These are phyloP conservation scores for Capra hircus DNA, from an alignment of 2,113 vertebrate species.

Conservation along the genomic window DNA sequence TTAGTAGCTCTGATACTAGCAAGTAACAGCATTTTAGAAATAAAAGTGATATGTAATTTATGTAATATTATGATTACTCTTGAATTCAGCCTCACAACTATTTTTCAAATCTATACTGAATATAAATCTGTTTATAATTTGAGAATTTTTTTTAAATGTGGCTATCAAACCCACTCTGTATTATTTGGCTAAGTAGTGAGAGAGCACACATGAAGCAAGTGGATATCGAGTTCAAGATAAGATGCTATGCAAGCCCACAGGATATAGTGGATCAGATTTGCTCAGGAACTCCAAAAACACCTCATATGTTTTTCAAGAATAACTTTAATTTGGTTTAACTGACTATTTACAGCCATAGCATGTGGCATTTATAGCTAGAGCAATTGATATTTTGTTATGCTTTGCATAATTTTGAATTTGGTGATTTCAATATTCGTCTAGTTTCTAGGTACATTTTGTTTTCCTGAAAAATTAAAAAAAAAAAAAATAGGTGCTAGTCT, in stretches of 20 bases:
- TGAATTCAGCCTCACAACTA: background rate
- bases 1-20: background rate
- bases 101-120: background rate
- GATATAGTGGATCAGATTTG: conserved; percentile 47
- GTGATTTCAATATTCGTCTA: background rate
- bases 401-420: background rate
- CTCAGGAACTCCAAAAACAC: background rate
- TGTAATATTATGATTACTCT: background rate
- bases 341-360: background rate
- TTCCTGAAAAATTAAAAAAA: background rate
- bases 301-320: background rate
- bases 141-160: background rate
- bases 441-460: background rate
- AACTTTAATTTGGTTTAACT: background rate
- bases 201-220: background rate
- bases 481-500: background rate
- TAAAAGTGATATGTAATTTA: background rate
- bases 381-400: background rate
- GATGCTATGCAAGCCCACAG: background rate
- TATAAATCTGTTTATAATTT: background rate
- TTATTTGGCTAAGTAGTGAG: background rate
- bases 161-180: background rate
- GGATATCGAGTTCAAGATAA: background rate
- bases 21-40: conserved; percentile 2
- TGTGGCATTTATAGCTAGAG: background rate